Evolutionary conservation across 2,888 invertebrate genomes (phyloP).

Genomic region (Phyllotreta cruciferae): DNA sequence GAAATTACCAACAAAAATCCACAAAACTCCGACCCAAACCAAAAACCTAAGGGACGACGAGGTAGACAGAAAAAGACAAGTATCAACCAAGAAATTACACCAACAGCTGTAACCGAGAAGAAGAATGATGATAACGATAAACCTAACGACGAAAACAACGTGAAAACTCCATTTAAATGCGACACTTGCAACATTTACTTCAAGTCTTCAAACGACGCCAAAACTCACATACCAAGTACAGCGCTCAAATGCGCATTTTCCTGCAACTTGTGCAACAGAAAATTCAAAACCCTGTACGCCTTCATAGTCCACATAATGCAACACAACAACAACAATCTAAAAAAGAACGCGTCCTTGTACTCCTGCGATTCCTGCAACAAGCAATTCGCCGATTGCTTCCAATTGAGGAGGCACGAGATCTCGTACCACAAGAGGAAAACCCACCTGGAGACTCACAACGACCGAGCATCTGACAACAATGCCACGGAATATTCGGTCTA

Average conservation of each 20-base stretch:
- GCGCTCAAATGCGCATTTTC: conserved; percentile 41
- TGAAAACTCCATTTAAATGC: conserved; percentile 42
- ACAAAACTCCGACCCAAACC: not conserved
- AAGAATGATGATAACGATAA: not conserved
- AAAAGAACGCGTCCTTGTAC: conserved; percentile 34
- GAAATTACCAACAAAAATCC: not conserved
- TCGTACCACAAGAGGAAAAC: conserved; percentile 32
- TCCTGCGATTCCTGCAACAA: conserved; percentile 38
- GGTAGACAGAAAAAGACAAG: conserved; percentile 3
- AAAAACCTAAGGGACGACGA: not conserved
- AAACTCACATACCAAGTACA: conserved; percentile 28
- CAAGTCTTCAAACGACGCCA: conserved; percentile 38
- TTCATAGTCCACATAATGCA: conserved; percentile 46
- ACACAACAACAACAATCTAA: conserved; percentile 36
- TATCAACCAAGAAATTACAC: not conserved
- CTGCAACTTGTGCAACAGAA: conserved; percentile 41
- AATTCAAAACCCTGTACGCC: conserved; percentile 44
- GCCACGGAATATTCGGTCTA: conserved; percentile 11
- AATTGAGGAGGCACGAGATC: conserved; percentile 43
- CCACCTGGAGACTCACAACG: not conserved
- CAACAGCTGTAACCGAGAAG: not conserved
- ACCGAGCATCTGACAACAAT: not conserved
- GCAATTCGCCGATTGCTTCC: conserved; percentile 43
- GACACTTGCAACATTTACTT: conserved; percentile 42
- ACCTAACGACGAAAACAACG: conserved; percentile 11